These are phyloP conservation scores for Calameuta pallipes DNA, from an alignment of 2,888 invertebrate species.

Conservation along the genomic window DNA sequence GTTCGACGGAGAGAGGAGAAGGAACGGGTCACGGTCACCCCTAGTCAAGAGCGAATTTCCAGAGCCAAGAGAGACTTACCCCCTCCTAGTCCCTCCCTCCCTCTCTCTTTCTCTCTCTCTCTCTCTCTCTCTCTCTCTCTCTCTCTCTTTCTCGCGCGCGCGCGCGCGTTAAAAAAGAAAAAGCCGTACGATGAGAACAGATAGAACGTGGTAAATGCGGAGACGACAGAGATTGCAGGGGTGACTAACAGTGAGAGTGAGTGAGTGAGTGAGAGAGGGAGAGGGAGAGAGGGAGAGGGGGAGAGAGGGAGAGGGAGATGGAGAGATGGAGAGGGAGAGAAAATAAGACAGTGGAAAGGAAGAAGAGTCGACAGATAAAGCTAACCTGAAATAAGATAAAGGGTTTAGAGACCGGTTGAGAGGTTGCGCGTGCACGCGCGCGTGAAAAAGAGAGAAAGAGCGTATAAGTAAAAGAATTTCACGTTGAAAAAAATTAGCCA, in stretches of 20 bases:
- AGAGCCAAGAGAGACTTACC: background rate
- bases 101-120: no score
- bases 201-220: background rate
- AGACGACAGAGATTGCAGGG: background rate
- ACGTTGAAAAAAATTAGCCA: background rate
- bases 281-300: background rate
- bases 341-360: background rate
- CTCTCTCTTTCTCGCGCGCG: no score
- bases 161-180: background rate
- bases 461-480: background rate
- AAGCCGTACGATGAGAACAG: background rate
- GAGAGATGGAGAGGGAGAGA: background rate
- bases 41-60: constrained; percentile 48
- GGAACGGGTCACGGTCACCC: constrained; percentile 46
- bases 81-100: no score
- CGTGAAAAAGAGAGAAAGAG: background rate
- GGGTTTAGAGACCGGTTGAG: background rate
- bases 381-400: background rate
- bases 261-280: background rate
- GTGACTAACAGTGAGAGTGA: background rate
- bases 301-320: background rate
- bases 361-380: background rate
- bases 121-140: no score
- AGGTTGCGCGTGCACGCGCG: no score
- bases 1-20: background rate